phyloP scores from a whole-genome alignment of 37 sponge, comb jelly and placozoan genomes.

The Cliona cf. orientalis region DNA sequence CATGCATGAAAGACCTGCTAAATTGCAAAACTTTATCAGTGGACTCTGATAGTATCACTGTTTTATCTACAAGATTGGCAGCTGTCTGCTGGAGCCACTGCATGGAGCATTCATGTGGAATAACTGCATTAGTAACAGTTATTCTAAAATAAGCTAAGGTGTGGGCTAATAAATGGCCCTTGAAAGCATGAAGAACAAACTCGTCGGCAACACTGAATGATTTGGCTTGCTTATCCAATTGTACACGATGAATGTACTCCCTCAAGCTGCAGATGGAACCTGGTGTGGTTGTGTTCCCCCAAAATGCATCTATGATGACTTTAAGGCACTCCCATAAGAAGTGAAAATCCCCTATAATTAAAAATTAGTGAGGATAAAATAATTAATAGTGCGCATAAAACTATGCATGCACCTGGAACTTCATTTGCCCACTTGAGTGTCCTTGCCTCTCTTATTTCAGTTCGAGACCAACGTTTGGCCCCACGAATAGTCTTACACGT shows the following conservation, averaged over 20 bases:
- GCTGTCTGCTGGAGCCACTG: constrained; percentile 27
- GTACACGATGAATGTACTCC: not conserved
- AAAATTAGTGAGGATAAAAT: no score
- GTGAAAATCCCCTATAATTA: constrained; percentile 37
- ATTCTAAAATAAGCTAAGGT: not conserved
- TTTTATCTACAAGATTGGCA: not conserved
- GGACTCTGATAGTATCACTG: not conserved
- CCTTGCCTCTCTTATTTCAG: not conserved
- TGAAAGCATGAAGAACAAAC: constrained; percentile 17
- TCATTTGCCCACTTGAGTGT: constrained; percentile 34
- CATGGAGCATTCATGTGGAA: not conserved
- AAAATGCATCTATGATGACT: constrained; percentile 9
- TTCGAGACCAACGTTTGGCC: not conserved
- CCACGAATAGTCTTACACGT: constrained; percentile 12
- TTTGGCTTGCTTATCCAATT: constrained; percentile 14
- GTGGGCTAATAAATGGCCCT: constrained; percentile 17
- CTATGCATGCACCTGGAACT: constrained; percentile 31
- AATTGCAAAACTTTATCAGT: constrained; percentile 1
- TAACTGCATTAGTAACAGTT: not conserved
- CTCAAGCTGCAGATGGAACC: constrained; percentile 31
- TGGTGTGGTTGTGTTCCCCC: constrained; percentile 11
- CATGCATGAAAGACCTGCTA: constrained; percentile 21
- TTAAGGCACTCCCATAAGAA: constrained; percentile 33
- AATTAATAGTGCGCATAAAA: no score
- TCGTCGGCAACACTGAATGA: constrained; percentile 25